Percentiles rank a stretch among this genome's conserved stretches.
These are phyloP conservation scores for Caenorhabditis panamensis DNA, from an alignment of 2,888 invertebrate genomes.

Conservation along the genomic window DNA sequence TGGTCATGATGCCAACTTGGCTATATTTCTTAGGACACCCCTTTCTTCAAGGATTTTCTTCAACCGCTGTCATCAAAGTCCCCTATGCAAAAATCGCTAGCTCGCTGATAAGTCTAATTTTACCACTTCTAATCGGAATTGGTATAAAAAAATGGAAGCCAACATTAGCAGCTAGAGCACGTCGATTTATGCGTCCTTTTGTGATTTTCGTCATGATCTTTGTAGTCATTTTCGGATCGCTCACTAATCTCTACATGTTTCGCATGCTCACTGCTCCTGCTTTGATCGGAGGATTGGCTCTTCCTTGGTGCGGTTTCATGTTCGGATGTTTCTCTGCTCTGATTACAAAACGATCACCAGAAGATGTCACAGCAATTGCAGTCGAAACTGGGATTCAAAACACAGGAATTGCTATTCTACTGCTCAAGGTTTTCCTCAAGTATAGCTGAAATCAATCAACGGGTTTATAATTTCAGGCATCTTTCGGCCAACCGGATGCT, in stretches of 20 bases:
- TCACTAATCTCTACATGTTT: conserved; percentile 83
- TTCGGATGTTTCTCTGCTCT: conserved; percentile 82
- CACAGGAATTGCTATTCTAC: conserved; percentile 82
- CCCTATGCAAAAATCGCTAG: conserved; percentile 66
- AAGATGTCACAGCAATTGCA: conserved; percentile 81
- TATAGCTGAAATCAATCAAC: no score
- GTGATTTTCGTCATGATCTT: conserved; percentile 82
- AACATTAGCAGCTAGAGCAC: conserved; percentile 80
- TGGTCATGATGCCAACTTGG: conserved; percentile 85
- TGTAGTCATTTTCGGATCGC: conserved; percentile 82
- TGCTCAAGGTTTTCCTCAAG: conserved; percentile 78
- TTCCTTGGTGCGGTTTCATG: conserved; percentile 83
- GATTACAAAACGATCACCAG: conserved; percentile 74
- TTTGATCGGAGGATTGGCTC: conserved; percentile 81
- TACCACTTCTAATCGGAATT: conserved; percentile 83
- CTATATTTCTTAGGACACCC: conserved; percentile 82
- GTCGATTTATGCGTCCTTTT: conserved; percentile 81
- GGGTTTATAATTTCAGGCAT: conserved; percentile 72
- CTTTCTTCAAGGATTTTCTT: conserved; percentile 76
- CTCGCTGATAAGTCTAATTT: conserved; percentile 82
- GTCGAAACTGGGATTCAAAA: conserved; percentile 82
- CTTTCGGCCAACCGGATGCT: conserved; percentile 81
- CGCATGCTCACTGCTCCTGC: conserved; percentile 81
- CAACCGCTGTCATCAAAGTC: conserved; percentile 63
- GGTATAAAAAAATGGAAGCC: conserved; percentile 81